Evolutionary conservation across 2,797 vertebrate species (phyloP).

Genomic region (Channallabes apus): DNA sequence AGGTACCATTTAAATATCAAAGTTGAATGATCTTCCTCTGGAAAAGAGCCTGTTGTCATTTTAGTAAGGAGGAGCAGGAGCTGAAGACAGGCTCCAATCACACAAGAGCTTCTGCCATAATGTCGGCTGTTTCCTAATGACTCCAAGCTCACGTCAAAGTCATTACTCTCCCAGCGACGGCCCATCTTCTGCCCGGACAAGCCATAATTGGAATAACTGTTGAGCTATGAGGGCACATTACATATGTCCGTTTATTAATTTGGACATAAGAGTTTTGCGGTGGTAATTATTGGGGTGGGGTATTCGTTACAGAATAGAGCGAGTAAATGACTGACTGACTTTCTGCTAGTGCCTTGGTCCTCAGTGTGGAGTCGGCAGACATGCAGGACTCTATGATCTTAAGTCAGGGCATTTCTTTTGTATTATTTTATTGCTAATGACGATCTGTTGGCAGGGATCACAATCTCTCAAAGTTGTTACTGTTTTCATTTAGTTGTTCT

Average conservation of each 20-base stretch:
- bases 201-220: conserved; percentile 82
- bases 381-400: not conserved
- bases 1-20: conserved; percentile 61
- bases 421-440: not conserved
- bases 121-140: conserved; percentile 81
- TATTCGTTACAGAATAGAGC: conserved; percentile 53
- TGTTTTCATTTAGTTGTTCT: not conserved
- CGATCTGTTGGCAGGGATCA: not conserved
- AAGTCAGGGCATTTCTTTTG: not conserved
- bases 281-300: conserved; percentile 77
- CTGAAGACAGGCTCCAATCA: conserved; percentile 80
- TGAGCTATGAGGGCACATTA: conserved; percentile 83
- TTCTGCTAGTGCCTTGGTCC: conserved; percentile 8
- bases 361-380: not conserved
- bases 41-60: conserved; percentile 75
- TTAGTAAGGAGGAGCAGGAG: conserved; percentile 75
- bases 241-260: conserved; percentile 81
- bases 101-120: conserved; percentile 75
- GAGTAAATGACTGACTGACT: conserved; percentile 49
- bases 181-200: conserved; percentile 73
- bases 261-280: conserved; percentile 74
- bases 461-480: not conserved
- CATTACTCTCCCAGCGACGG: conserved; percentile 76
- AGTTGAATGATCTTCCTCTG: conserved; percentile 57
- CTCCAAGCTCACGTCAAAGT: conserved; percentile 76